A percentile compares a stretch with the other conserved stretches of the same genome.
phyloP scores from a whole-genome alignment of 92 coral and sea anemone genomes.

The Paragorgia papillata region DNA sequence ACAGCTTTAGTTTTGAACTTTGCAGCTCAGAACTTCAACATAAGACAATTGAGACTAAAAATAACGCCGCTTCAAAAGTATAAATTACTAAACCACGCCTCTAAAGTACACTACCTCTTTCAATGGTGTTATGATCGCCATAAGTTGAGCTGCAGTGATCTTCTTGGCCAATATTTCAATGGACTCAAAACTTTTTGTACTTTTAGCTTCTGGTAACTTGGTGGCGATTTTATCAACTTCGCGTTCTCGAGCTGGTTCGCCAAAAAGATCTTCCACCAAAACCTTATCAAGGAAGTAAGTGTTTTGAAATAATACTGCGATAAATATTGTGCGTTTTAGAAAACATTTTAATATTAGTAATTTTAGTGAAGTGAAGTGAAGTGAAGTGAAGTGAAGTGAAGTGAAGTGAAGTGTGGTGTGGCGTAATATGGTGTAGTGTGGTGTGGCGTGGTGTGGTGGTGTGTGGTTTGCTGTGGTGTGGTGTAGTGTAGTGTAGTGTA shows the following conservation, averaged over 20 bases:
- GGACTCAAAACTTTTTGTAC: slow-evolving; percentile 84
- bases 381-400: too few relatives aligned
- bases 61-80: too few relatives aligned
- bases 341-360: too few relatives aligned
- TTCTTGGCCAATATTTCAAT: slow-evolving; percentile 80
- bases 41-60: too few relatives aligned
- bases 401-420: too few relatives aligned
- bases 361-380: too few relatives aligned
- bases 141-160: slow-evolving; percentile 66
- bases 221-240: slow-evolving; percentile 92
- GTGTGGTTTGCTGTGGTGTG: not conserved
- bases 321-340: too few relatives aligned
- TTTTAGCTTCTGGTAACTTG: slow-evolving; percentile 92
- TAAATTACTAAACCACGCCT: too few relatives aligned
- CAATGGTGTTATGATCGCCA: slow-evolving; percentile 74
- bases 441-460: not conserved
- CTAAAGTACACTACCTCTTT: slow-evolving; percentile 88
- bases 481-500: slow-evolving; percentile 25
- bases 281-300: slow-evolving; percentile 51
- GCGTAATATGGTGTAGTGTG: too few relatives aligned
- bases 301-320: not conserved
- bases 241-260: slow-evolving; percentile 87
- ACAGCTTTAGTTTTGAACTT: too few relatives aligned
- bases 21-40: too few relatives aligned
- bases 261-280: slow-evolving; percentile 85